Evolutionary conservation across 1,140 invertebrate species (phyloP).

Genomic region (Bombus vancouverensis): DNA sequence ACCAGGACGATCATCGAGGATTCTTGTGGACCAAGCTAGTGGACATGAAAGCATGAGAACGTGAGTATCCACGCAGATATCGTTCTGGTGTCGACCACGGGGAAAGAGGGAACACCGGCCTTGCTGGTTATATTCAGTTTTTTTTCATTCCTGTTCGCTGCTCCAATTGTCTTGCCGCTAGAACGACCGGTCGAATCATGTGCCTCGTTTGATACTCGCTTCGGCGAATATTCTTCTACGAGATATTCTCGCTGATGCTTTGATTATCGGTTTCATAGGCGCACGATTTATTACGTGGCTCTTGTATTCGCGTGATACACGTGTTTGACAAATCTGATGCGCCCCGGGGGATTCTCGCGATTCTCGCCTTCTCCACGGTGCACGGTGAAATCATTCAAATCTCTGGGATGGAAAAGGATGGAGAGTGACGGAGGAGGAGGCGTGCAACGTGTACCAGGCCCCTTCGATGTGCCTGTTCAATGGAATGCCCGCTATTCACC

Average conservation of each 20-base stretch:
- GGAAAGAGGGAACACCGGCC: slow-evolving; percentile 25
- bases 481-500: slow-evolving; percentile 52
- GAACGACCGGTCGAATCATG: not conserved
- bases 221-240: not conserved
- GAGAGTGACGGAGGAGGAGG: not conserved
- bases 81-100: not conserved
- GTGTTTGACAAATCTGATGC: slow-evolving; percentile 39
- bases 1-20: slow-evolving; percentile 23
- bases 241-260: not conserved
- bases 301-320: not conserved
- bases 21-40: slow-evolving; percentile 38
- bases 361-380: not conserved
- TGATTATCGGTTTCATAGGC: not conserved
- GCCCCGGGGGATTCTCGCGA: slow-evolving; percentile 11
- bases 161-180: slow-evolving; percentile 45
- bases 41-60: slow-evolving; percentile 57
- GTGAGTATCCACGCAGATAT: slow-evolving; percentile 52
- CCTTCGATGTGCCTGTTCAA: slow-evolving; percentile 15
- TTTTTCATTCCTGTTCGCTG: slow-evolving; percentile 26
- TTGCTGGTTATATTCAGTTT: slow-evolving; percentile 15
- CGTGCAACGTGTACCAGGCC: slow-evolving; percentile 28
- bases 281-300: not conserved
- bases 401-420: no score
- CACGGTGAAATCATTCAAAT: slow-evolving; percentile 10
- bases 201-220: not conserved